Percentiles rank a stretch among this genome's conserved stretches.
These are phyloP conservation scores for Amaurobius ferox DNA, from an alignment of 2,888 invertebrate genomes.

Conservation along the genomic window DNA sequence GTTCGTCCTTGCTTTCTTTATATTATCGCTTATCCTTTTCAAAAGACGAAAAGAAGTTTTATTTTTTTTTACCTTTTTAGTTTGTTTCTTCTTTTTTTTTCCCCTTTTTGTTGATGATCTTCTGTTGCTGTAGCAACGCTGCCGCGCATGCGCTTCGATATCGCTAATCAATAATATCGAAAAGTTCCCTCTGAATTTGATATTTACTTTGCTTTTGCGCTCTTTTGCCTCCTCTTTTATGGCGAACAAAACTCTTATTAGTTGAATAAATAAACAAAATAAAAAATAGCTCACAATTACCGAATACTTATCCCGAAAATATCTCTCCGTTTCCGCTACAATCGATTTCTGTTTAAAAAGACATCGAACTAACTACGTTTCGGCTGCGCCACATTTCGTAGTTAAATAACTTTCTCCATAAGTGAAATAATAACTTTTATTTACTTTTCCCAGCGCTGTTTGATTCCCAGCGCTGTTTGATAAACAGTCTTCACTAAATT, in stretches of 20 bases:
- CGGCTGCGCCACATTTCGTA: not conserved
- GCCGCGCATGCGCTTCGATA: conserved; percentile 53
- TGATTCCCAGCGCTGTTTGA: no score
- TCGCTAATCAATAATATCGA: conserved; percentile 71
- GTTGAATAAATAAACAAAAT: conserved; percentile 52
- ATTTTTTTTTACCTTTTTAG: not conserved
- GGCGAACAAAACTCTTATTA: conserved; percentile 24
- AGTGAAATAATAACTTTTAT: not conserved
- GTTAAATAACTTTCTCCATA: conserved; percentile 1
- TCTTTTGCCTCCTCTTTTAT: conserved; percentile 14
- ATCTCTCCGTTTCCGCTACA: not conserved
- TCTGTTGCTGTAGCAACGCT: conserved; percentile 50
- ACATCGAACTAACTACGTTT: not conserved
- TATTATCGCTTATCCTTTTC: conserved; percentile 34
- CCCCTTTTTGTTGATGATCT: conserved; percentile 55
- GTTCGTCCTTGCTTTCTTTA: conserved; percentile 33
- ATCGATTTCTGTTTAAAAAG: conserved; percentile 4
- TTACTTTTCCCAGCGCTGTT: not conserved
- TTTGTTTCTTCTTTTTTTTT: conserved; percentile 22
- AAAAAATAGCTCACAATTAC: conserved; percentile 17
- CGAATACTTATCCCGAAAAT: conserved; percentile 11
- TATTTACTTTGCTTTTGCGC: conserved; percentile 61
- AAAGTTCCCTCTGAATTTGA: conserved; percentile 63
- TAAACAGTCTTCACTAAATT: no score
- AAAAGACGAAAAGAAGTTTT: conserved; percentile 16